Conservation (phyloP, 2,888 invertebrate genomes). For the Actias luna region DNA sequence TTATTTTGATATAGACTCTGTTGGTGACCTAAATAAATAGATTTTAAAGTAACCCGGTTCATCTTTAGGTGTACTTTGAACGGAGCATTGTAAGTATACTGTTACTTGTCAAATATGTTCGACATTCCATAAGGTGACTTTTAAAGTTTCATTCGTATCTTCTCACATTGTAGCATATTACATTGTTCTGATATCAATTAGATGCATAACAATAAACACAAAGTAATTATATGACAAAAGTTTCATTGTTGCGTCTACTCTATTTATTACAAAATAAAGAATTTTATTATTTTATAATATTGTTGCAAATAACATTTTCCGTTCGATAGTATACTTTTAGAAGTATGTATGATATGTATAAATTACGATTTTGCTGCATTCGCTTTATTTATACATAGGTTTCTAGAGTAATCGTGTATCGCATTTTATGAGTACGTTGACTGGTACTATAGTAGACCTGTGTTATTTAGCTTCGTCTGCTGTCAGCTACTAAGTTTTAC, state of each 20-base stretch:
- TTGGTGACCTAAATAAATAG: too few relatives aligned
- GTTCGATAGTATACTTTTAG: not conserved
- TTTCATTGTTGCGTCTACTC: not conserved
- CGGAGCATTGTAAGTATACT: not conserved
- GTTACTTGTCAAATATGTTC: not conserved
- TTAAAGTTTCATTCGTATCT: not conserved
- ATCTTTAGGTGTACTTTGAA: not conserved
- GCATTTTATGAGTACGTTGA: conserved; percentile 2
- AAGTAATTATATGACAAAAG: not conserved
- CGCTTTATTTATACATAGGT: not conserved
- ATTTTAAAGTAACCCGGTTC: not conserved
- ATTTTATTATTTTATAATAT: not conserved
- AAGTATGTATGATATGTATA: not conserved
- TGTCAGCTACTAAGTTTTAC: not conserved
- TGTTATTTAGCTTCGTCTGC: not conserved
- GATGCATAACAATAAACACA: not conserved
- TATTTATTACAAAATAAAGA: not conserved
- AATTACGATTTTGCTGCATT: not conserved
- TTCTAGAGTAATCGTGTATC: not conserved
- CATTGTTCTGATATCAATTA: not conserved
- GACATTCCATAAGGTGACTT: not conserved
- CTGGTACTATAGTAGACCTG: not conserved
- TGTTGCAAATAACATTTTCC: not conserved
- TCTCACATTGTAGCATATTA: not conserved
- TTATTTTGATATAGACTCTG: too few relatives aligned